These are phyloP conservation scores for Orientallactaga bullata DNA, from an alignment of 2,113 vertebrate genomes.

Conservation along the genomic window DNA sequence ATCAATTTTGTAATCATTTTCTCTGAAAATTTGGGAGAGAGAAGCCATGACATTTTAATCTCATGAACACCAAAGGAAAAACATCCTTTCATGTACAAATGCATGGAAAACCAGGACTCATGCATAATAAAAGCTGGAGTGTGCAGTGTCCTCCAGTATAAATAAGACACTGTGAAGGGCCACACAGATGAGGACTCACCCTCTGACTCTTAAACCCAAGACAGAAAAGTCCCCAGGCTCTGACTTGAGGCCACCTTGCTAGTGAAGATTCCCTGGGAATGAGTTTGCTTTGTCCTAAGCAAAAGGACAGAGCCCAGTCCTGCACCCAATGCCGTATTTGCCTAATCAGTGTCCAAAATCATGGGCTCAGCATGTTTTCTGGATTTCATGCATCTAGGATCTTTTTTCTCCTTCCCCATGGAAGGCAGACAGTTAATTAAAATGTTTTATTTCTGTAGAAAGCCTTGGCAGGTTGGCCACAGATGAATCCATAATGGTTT, in stretches of 20 bases:
- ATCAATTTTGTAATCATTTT: conserved; percentile 48
- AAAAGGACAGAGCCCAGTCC: background rate
- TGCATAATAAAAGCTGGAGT: background rate
- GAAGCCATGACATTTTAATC: conserved; percentile 43
- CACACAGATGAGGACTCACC: background rate
- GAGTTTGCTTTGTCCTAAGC: background rate
- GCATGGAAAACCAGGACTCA: background rate
- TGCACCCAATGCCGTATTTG: background rate
- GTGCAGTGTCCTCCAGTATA: background rate
- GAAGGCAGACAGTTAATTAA: background rate
- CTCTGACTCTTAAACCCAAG: background rate
- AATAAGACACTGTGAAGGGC: background rate
- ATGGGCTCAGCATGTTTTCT: background rate
- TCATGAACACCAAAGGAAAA: conserved; percentile 29
- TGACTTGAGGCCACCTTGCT: background rate
- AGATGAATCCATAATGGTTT: background rate
- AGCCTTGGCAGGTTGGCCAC: background rate
- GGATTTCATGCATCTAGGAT: background rate
- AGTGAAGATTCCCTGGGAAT: background rate
- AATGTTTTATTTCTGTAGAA: background rate
- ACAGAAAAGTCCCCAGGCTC: background rate
- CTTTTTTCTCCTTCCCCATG: background rate
- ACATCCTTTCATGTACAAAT: conserved; percentile 22
- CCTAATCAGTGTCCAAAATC: background rate
- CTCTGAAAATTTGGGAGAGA: conserved; percentile 35